Base-by-base conservation (phyloP, 2,888 invertebrate genomes). In the Phoronis australis region DNA sequence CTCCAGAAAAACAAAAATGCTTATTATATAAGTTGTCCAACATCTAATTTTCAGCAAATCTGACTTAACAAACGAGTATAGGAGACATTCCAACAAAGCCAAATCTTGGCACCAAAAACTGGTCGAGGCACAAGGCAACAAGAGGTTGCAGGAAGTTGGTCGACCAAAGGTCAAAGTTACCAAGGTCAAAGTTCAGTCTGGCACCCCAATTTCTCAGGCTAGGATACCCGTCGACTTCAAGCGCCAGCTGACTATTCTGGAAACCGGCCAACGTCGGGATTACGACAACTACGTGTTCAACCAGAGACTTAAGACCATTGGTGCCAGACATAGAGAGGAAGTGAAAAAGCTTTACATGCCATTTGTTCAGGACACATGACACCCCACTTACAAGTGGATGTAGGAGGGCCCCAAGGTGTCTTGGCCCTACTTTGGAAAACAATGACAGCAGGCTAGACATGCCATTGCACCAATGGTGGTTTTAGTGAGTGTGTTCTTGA, bases 41-140 rank as follows among this genome's bases (percentile, higher is more conserved):
- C n/a, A n/a, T n/a, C n/a, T n/a, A n/a, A 18, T 39, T 62, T 64
- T 35, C 62, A 71, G 71, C 49, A 63, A 64, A 47, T 57, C 64
- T 4, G 60, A 67, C 31, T 46, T 69, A 27, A 60, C 57, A 31
- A 62, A 59, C 18, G 63, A 65, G n/a, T 69, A 57, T 50, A 52
- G 54, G n/a, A 58, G 59, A 4, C 52, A 62, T 37, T 37, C 61
- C 43, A 61, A 61, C 37, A 50, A 64, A 45, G 69, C 69, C 2
- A 66, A 62, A 47, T 65, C 66, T 5, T 71, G 71, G 70, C 71
- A 71, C 41, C 66, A 69, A 47, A 65, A 63, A 26, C 59, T 68
- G 12, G 56, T 68, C 1, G 50, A 53, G 9, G 64, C 65, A 37
- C 69, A 70, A 66, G 69, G 68, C 43, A 61, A 67, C 51, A 66